These are phyloP conservation scores for Cynocephalus volans DNA, from an alignment of 2,113 vertebrate genomes.

Conservation along the genomic window DNA sequence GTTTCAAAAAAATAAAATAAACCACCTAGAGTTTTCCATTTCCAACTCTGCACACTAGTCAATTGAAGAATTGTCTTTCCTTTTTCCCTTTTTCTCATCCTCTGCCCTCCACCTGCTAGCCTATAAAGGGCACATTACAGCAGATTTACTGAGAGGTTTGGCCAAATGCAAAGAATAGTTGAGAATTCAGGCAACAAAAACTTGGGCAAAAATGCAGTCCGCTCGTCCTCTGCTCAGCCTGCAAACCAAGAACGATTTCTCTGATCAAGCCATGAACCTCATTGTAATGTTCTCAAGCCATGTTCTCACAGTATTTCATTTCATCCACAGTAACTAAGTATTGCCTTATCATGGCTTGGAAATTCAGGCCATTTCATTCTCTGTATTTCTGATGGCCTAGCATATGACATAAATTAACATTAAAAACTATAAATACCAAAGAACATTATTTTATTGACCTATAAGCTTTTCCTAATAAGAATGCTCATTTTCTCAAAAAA, in stretches of 20 bases:
- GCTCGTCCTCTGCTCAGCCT: not conserved
- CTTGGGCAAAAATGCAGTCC: fast-evolving
- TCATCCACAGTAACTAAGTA: not conserved
- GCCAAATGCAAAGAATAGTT: not conserved
- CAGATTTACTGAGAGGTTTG: not conserved
- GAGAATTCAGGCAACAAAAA: not conserved
- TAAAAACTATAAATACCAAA: not conserved
- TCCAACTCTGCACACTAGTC: not conserved
- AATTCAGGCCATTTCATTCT: not conserved
- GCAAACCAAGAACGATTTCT: not conserved
- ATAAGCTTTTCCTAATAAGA: not conserved
- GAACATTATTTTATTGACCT: not conserved
- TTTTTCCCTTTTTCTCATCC: not conserved
- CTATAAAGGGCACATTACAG: not conserved
- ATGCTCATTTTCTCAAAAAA: not conserved
- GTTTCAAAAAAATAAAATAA: not conserved
- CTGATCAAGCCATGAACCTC: not conserved
- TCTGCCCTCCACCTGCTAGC: not conserved
- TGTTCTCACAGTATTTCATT: not conserved
- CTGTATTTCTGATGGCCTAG: not conserved
- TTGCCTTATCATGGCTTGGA: not conserved
- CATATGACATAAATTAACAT: not conserved
- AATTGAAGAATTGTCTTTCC: not conserved
- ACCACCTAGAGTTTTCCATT: not conserved
- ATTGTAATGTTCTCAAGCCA: not conserved